Evolutionary conservation across 1,140 invertebrate genomes (phyloP), one percentile per base, ranked within the genome.

Genomic region (Lepidurus arcticus): DNA sequence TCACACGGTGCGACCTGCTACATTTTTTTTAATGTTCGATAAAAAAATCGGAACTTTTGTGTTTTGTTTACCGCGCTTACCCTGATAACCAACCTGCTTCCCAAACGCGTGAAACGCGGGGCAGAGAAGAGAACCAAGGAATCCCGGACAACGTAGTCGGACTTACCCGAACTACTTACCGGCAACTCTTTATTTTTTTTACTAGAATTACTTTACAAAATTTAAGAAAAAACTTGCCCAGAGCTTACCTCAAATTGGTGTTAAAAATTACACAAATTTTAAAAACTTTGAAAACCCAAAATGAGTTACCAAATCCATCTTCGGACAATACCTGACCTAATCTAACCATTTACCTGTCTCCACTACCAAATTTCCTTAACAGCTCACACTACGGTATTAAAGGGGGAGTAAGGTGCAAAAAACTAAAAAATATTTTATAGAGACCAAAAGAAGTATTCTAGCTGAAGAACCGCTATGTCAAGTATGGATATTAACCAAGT

Each of bases 121-220:
- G 53, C 53, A 65, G 53, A 65, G 53, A 13, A 65, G 53, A 16
- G 53, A 65, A 65, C 53, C 53, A 65, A 65, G 53, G 53, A 65
- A 65, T 65, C 53, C 53, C 53, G 53, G 53, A 65, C 53, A 65
- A 65, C 53, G 53, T 65, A 65, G 53, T 65, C 53, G 53, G 53
- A 65, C 53, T 65, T 65, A 65, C 53, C 53, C 53, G 53, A 65
- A 65, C 53, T 65, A 65, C 53, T 65, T 65, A 65, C 53, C 53
- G 53, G 53, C 53, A 65, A 65, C 53, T 65, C 53, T 65, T 65
- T 65, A 7, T 65, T 65, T 21, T 21, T 65, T 65, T 21, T 65
- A 65, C 53, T 65, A n/a, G 16, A n/a, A n/a, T 65, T 65, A 16
- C 53, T 1, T 65, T 65, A 7, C 16, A 65, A 65, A 21, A 65